phyloP scores from a whole-genome alignment of 2,797 vertebrate genomes.

The Cirrhinus mrigala region DNA sequence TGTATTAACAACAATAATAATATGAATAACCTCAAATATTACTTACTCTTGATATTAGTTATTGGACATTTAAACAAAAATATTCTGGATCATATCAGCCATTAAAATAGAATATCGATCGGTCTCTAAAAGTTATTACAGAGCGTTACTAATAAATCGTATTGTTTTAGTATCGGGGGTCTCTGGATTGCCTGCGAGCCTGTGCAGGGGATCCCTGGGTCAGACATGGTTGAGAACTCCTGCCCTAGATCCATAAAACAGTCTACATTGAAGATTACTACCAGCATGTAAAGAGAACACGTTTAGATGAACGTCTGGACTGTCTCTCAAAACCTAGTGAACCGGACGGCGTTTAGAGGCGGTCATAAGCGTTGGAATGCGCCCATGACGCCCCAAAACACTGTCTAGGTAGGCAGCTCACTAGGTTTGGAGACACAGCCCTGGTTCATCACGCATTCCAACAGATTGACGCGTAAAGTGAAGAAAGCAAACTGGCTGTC shows the following conservation, averaged over 20 bases:
- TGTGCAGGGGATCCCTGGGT: background rate
- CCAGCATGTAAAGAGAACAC: conserved; percentile 1
- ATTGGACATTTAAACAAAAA: too few species aligned
- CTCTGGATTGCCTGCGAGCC: background rate
- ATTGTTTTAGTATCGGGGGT: background rate
- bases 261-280: background rate
- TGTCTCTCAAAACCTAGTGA: conserved; percentile 7
- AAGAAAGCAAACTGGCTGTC: conserved; percentile 44
- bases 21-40: background rate
- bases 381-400: background rate
- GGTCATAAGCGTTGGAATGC: background rate
- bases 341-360: background rate
- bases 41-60: background rate
- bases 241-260: background rate
- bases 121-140: background rate
- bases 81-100: background rate
- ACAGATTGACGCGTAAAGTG: conserved; percentile 64
- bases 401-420: conserved; percentile 20
- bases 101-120: background rate
- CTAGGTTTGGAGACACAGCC: background rate
- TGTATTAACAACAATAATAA: background rate
- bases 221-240: background rate
- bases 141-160: background rate
- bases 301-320: background rate
- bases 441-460: conserved; percentile 72